These are phyloP conservation scores for Eupithecia centaureata DNA, from an alignment of 2,888 invertebrate genomes.

Conservation along the genomic window DNA sequence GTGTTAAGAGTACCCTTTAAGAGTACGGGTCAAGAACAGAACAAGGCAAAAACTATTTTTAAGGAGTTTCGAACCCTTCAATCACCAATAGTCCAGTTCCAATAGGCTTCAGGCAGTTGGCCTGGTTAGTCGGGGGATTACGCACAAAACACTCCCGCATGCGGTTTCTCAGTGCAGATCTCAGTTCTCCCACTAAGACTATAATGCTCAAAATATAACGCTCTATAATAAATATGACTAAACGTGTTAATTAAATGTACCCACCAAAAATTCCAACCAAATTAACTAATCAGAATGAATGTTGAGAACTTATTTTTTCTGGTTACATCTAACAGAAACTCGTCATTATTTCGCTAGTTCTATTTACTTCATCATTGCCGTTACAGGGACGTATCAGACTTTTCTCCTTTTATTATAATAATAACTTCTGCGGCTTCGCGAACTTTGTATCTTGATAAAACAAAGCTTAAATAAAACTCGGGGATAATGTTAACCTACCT, in stretches of 20 bases:
- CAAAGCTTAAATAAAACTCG: too few relatives aligned
- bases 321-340: conserved; percentile 59
- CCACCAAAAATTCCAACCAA: conserved; percentile 3
- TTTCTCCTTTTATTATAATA: not conserved
- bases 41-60: not conserved
- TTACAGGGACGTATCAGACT: not conserved
- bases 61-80: not conserved
- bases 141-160: not conserved
- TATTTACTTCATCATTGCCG: not conserved
- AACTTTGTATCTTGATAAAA: too few relatives aligned
- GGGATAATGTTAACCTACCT: too few relatives aligned
- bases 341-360: conserved; percentile 51
- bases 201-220: not conserved
- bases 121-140: not conserved
- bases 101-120: not conserved
- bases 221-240: not conserved
- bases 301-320: conserved; percentile 44
- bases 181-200: not conserved
- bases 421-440: too few relatives aligned
- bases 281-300: conserved; percentile 5
- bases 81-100: not conserved
- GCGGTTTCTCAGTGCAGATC: not conserved
- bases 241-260: not conserved
- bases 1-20: not conserved
- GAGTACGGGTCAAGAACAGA: too few relatives aligned